Percentiles rank a stretch among this genome's conserved stretches.
phyloP scores from a whole-genome alignment of 2,113 vertebrate species.

The Phylloscopus trochiloides region DNA sequence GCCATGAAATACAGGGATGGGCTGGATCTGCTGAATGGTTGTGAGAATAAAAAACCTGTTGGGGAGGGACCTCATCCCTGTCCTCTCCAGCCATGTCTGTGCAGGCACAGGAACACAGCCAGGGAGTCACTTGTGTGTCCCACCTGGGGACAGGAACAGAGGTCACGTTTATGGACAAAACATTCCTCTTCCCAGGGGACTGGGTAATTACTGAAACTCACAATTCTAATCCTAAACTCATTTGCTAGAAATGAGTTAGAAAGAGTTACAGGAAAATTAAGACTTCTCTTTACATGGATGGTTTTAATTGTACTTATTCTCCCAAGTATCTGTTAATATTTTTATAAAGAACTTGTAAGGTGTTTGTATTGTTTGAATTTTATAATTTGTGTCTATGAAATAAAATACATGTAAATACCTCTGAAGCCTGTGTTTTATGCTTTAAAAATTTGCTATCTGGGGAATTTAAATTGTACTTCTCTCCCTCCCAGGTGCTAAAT shows the following conservation, averaged over 20 bases:
- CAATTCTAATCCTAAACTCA: neutral
- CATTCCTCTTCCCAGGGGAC: neutral
- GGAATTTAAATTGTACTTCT: neutral
- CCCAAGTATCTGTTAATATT: neutral
- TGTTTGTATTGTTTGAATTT: neutral
- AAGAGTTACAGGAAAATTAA: neutral
- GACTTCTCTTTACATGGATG: neutral
- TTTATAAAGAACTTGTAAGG: neutral
- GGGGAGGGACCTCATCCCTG: neutral
- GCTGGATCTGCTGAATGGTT: neutral
- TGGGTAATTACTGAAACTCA: neutral
- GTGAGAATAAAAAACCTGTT: fast-evolving
- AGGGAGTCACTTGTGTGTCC: neutral
- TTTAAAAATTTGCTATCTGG: neutral
- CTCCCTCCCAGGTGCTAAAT: neutral
- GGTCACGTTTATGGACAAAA: neutral
- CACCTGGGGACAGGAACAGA: neutral
- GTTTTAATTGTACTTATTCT: neutral
- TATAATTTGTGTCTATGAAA: neutral
- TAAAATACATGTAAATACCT: neutral
- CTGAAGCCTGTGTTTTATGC: neutral
- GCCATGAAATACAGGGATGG: neutral
- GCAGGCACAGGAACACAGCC: neutral
- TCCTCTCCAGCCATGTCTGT: fast-evolving
- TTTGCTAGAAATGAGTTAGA: neutral